Base-by-base conservation (phyloP, 2,797 vertebrate genomes). In the Diplodus sargus region DNA sequence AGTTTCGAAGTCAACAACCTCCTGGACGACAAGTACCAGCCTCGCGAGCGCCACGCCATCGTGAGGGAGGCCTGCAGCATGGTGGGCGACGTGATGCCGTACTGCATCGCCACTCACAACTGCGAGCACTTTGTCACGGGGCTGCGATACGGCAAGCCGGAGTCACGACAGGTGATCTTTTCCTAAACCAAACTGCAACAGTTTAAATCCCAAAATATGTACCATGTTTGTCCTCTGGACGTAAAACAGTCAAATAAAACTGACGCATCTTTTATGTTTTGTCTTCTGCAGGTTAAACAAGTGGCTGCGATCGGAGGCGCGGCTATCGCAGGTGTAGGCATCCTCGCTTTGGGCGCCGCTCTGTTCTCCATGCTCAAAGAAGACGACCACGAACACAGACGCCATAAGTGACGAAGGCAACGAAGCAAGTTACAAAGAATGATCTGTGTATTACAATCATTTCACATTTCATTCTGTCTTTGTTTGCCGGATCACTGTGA, bases 121-220 rank as follows among this genome's bases (percentile, higher is more conserved):
- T 96, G 96, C 4, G 96, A 97, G 82, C 96, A 97, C 86, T 96
- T 96, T 9, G 96, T 91, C 47, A 96, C 93, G 0, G 72, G 90
- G n/a, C 90, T 96, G 25, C 93, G 96, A 63, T 96, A 96, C 0
- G 94, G 94, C 1, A 82, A 89, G 8, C 0, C 92, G 13, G 87
- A 92, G 78, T 96, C 94, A 0, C 89, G 89, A 39, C 96, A 96
- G 94, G 95, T 96, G 60, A 9, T 9, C 30, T 34, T 34, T 34
- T 34, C 34, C 34, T 34, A 9, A 34, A 9, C 34, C 34, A 34
- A 9, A 34, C 30, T 34, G 28, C 28, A 30, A 2, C 28, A 30
- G 28, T 30, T 30, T 7, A 34, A 34, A 34, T 34, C 30, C 4
- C 30, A 34, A 34, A 34, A 34, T 34, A 34, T 34, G 30, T 7